Evolutionary conservation across 2,797 vertebrate genomes (phyloP).

Genomic region (Synanceia verrucosa): DNA sequence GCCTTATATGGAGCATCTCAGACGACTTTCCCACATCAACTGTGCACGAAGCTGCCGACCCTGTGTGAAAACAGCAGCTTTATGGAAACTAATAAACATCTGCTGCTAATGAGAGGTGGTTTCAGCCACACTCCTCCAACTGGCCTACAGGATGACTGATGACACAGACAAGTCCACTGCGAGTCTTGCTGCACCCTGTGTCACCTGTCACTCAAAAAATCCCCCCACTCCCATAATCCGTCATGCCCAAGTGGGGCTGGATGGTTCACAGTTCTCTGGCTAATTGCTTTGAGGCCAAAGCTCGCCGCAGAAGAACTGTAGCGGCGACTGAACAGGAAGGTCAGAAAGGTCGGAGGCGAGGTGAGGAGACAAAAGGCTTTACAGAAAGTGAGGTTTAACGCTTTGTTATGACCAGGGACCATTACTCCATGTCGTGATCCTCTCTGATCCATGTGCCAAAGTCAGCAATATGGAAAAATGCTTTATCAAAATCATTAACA

Average conservation of each 20-base stretch:
- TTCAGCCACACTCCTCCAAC: constrained; percentile 1
- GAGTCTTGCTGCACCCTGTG: not conserved
- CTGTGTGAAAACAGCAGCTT: too few species aligned
- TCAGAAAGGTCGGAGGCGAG: constrained; percentile 7
- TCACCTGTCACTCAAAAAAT: constrained; percentile 56
- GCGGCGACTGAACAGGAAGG: constrained; percentile 8
- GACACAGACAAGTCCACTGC: constrained; percentile 21
- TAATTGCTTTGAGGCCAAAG: constrained; percentile 60
- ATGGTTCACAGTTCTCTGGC: constrained; percentile 18
- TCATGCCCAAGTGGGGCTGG: constrained; percentile 29
- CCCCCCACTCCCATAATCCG: constrained; percentile 11
- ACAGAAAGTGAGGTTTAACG: not conserved
- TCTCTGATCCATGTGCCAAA: not conserved
- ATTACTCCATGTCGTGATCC: not conserved
- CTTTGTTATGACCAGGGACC: not conserved
- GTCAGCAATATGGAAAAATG: not conserved
- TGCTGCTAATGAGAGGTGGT: constrained; percentile 39
- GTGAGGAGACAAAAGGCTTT: not conserved
- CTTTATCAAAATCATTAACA: not conserved
- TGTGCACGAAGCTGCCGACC: constrained; percentile 45
- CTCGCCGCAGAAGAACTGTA: constrained; percentile 1
- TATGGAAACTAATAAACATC: too few species aligned
- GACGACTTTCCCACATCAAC: constrained; percentile 53
- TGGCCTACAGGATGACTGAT: not conserved
- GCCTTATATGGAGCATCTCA: constrained; percentile 45